A percentile compares a stretch with the other conserved stretches of the same genome.
Conservation (phyloP, 2,888 invertebrate genomes). For the Xylocampa areola region DNA sequence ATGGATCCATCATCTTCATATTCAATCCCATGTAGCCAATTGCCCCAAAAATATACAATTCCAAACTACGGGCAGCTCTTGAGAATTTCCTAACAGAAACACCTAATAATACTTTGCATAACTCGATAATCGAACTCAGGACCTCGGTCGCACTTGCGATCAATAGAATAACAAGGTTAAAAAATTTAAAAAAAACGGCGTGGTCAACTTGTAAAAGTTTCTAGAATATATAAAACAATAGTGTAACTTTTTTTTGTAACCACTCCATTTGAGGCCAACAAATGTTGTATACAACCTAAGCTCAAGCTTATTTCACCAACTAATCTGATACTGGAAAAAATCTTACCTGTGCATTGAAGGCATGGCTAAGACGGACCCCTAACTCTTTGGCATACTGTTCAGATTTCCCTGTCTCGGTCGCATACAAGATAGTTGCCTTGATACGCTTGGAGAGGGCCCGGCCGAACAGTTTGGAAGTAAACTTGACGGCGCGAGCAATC, state of each 20-base stretch:
- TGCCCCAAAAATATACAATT: too few relatives aligned
- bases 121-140: too few relatives aligned
- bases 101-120: too few relatives aligned
- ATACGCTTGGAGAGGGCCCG: slow-evolving; percentile 97
- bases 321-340: slow-evolving; percentile 12
- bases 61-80: too few relatives aligned
- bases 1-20: too few relatives aligned
- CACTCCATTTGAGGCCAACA: slow-evolving; percentile 19
- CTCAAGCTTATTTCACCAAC: slow-evolving; percentile 8
- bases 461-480: slow-evolving; percentile 98
- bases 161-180: too few relatives aligned
- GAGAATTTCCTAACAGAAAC: too few relatives aligned
- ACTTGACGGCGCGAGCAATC: slow-evolving; percentile 98
- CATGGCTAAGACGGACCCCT: slow-evolving; percentile 96
- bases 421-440: slow-evolving; percentile 98
- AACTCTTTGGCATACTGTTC: slow-evolving; percentile 97
- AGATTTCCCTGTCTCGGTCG: slow-evolving; percentile 98
- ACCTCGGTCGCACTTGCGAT: too few relatives aligned
- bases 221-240: neutral
- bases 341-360: slow-evolving; percentile 97
- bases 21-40: too few relatives aligned
- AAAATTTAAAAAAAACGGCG: too few relatives aligned
- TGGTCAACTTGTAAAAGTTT: too few relatives aligned
- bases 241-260: slow-evolving; percentile 8
- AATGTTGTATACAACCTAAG: slow-evolving; percentile 21